A percentile compares a stretch with the other conserved stretches of the same genome.
These are phyloP conservation scores for Myotis yumanensis DNA, from an alignment of 2,113 vertebrate genomes.

Conservation along the genomic window DNA sequence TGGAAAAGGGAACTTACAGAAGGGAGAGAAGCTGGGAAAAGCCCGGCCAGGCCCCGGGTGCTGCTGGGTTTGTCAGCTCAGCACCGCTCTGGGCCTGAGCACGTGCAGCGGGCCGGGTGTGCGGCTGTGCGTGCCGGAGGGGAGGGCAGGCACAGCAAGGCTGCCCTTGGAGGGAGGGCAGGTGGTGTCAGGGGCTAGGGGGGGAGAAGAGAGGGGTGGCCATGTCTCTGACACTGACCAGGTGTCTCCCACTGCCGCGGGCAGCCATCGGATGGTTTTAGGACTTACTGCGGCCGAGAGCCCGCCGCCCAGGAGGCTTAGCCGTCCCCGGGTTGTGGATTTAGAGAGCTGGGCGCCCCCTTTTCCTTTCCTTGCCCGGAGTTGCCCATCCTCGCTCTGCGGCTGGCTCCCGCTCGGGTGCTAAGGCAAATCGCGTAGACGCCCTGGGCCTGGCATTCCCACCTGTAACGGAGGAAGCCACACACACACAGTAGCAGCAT, in stretches of 20 bases:
- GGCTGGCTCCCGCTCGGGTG: neutral
- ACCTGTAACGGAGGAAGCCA: neutral
- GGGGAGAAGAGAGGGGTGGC: neutral
- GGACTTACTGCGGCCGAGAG: neutral
- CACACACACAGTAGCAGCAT: neutral
- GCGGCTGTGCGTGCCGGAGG: neutral
- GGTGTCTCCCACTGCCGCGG: rapidly evolving
- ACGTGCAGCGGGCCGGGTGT: neutral
- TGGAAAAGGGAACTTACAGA: neutral
- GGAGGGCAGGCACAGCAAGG: neutral
- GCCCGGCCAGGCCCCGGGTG: neutral
- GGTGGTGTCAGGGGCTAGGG: neutral
- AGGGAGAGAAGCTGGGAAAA: neutral
- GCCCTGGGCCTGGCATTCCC: neutral
- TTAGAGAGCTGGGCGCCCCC: neutral
- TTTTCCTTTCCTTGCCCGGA: neutral
- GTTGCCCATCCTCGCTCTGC: neutral
- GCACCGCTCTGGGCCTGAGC: neutral
- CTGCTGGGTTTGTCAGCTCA: neutral
- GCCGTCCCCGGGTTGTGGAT: rapidly evolving
- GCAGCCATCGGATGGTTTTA: rapidly evolving
- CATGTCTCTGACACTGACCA: neutral
- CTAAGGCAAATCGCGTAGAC: neutral
- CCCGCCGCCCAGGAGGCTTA: neutral
- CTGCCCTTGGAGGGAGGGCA: neutral